phyloP scores from a whole-genome alignment of 2,888 invertebrate genomes.

The Acleris literana region DNA sequence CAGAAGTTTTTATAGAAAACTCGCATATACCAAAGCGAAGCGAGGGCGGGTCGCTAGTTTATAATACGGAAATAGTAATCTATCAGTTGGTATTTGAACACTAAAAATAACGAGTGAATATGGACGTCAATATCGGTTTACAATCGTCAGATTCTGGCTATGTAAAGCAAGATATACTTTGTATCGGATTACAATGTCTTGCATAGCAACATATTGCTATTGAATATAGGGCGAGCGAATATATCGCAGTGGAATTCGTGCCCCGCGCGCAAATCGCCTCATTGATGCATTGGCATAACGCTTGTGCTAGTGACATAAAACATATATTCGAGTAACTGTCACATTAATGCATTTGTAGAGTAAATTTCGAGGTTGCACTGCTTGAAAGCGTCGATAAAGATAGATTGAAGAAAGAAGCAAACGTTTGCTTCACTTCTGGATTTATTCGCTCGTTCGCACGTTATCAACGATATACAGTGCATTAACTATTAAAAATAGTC shows the following conservation, averaged over 20 bases:
- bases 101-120: neutral
- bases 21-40: too few relatives aligned
- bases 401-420: too few relatives aligned
- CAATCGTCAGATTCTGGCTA: neutral
- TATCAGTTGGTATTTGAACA: too few relatives aligned
- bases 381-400: too few relatives aligned
- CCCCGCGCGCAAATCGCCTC: constrained; percentile 7
- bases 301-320: constrained; percentile 1
- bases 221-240: constrained; percentile 13
- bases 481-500: too few relatives aligned
- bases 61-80: too few relatives aligned
- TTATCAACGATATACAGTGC: too few relatives aligned
- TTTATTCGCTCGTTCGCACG: too few relatives aligned
- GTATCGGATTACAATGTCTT: constrained; percentile 1
- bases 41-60: too few relatives aligned
- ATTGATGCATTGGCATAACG: neutral
- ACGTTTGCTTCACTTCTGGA: too few relatives aligned
- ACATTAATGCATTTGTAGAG: neutral
- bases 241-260: constrained; percentile 5
- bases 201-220: neutral
- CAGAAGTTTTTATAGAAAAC: too few relatives aligned
- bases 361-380: neutral
- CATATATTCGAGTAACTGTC: neutral
- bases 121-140: neutral
- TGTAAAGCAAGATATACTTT: neutral